Conservation (phyloP, 1,140 invertebrate species). For the Psilanteris sp. region DNA sequence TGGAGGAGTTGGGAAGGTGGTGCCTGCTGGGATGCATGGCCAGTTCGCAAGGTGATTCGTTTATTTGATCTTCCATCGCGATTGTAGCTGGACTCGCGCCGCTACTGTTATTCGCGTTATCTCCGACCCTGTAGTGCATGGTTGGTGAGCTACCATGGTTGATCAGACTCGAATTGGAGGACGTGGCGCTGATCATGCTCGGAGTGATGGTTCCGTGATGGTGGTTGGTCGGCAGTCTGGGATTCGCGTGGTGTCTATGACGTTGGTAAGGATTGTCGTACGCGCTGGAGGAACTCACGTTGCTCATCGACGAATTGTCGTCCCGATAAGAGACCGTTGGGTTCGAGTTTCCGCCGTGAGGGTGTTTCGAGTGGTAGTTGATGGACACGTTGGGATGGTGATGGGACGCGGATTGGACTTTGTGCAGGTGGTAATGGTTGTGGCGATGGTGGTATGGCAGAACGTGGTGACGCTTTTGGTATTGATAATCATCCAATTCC, state of each 20-base stretch:
- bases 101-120: slow-evolving; percentile 64
- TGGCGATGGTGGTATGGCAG: slow-evolving; percentile 33
- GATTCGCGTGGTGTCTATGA: slow-evolving; percentile 59
- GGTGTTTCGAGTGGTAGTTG: slow-evolving; percentile 45
- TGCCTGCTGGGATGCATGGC: slow-evolving; percentile 65
- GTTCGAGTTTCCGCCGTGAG: slow-evolving; percentile 5
- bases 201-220: slow-evolving; percentile 65
- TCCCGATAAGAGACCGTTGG: slow-evolving; percentile 20
- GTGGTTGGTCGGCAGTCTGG: slow-evolving; percentile 39
- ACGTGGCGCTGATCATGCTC: slow-evolving; percentile 67
- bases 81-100: slow-evolving; percentile 64
- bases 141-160: slow-evolving; percentile 68
- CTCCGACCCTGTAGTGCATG: slow-evolving; percentile 64
- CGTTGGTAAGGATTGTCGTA: slow-evolving; percentile 47
- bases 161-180: slow-evolving; percentile 70
- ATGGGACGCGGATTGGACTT: slow-evolving; percentile 4
- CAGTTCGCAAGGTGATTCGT: slow-evolving; percentile 52
- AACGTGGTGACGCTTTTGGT: slow-evolving; percentile 43
- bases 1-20: slow-evolving; percentile 69
- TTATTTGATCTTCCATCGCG: slow-evolving; percentile 57
- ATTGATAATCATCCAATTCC: slow-evolving; percentile 40
- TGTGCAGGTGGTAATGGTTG: slow-evolving; percentile 48
- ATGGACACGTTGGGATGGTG: slow-evolving; percentile 30
- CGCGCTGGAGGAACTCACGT: slow-evolving; percentile 14
- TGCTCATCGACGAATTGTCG: slow-evolving; percentile 22